phyloP scores from a whole-genome alignment of 2,113 vertebrate genomes.

The Tachysurus fulvidraco region DNA sequence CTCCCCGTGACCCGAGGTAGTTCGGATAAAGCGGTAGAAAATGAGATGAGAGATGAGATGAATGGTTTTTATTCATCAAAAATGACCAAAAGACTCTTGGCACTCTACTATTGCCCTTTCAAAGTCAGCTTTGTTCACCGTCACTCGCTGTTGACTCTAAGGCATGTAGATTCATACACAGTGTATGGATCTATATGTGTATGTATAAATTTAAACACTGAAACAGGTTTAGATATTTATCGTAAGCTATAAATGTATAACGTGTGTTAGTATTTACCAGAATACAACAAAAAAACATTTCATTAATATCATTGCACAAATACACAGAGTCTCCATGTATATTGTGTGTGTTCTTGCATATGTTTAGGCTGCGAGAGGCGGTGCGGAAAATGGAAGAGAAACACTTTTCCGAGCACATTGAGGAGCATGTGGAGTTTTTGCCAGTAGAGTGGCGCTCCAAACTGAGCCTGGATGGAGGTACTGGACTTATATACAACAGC shows the following conservation, averaged over 20 bases:
- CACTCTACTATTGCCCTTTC: slow-evolving; percentile 48
- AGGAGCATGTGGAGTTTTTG: slow-evolving; percentile 92
- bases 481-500: neutral
- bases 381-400: slow-evolving; percentile 96
- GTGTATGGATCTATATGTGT: too few relatives aligned
- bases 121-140: slow-evolving; percentile 13
- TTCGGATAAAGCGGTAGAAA: too few relatives aligned
- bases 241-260: neutral
- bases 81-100: slow-evolving; percentile 48
- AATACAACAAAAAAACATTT: too few relatives aligned
- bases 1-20: too few relatives aligned
- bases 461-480: slow-evolving; percentile 94
- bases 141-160: slow-evolving; percentile 32
- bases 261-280: neutral
- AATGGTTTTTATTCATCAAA: neutral
- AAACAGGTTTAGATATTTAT: too few relatives aligned
- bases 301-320: neutral
- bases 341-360: neutral
- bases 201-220: too few relatives aligned
- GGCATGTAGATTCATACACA: neutral
- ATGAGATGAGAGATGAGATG: too few relatives aligned
- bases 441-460: slow-evolving; percentile 98
- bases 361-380: slow-evolving; percentile 88
- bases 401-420: slow-evolving; percentile 86
- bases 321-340: neutral